phyloP scores from a whole-genome alignment of 2,888 invertebrate genomes.

The Agonopterix heracliana region DNA sequence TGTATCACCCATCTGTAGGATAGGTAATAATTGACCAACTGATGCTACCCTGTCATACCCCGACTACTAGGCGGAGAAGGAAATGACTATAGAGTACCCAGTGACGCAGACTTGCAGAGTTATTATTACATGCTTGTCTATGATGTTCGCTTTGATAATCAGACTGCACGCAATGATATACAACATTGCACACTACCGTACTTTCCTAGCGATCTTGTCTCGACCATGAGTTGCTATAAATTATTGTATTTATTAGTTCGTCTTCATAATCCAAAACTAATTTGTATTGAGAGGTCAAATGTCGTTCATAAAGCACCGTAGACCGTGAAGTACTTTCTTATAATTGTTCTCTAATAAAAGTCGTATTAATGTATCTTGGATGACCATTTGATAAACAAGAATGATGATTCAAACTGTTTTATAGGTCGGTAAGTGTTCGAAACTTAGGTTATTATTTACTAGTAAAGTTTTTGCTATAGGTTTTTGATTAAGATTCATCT shows the following conservation, averaged over 20 bases:
- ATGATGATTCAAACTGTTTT: conserved; percentile 45
- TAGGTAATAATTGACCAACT: conserved; percentile 35
- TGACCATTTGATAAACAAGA: conserved; percentile 47
- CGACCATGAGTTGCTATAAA: no score
- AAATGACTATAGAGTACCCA: conserved; percentile 29
- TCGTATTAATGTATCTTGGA: conserved; percentile 52
- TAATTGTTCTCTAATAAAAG: conserved; percentile 49
- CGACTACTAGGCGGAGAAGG: conserved; percentile 22
- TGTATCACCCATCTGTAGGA: conserved; percentile 39
- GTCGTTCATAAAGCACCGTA: conserved; percentile 22
- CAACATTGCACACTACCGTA: no score
- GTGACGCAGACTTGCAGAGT: conserved; percentile 20
- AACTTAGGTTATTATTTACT: conserved; percentile 6
- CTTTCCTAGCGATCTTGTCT: no score
- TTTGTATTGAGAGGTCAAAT: conserved; percentile 4
- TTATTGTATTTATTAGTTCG: no score
- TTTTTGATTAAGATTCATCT: conserved; percentile 39
- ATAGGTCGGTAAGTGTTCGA: conserved; percentile 12
- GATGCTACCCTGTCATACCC: conserved; percentile 22
- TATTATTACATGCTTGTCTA: conserved; percentile 30
- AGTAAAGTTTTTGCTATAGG: conserved; percentile 31
- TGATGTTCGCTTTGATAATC: conserved; percentile 9
- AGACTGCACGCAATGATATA: conserved; percentile 5
- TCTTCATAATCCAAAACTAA: background rate
- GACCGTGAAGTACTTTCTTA: conserved; percentile 23